Base-by-base conservation (phyloP, 2,797 vertebrate genomes). In the Columba guinea region DNA sequence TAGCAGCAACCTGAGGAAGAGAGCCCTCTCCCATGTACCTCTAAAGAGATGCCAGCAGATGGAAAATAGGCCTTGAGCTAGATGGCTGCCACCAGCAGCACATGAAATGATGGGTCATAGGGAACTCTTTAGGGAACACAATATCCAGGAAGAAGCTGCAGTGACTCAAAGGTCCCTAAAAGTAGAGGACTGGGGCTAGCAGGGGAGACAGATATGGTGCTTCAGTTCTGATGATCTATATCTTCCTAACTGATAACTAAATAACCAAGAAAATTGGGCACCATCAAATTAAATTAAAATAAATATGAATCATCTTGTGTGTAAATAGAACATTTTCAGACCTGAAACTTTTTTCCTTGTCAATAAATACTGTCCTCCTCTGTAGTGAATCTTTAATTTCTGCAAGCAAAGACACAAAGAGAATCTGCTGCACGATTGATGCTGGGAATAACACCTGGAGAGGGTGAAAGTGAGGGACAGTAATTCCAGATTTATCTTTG, bases 71-170 rank as follows among this genome's bases (percentile, higher is more conserved):
- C 30, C n/a, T 41, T 73, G 28, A 46, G 20, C 48, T 8, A 27
- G 12, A 13, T 9, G 32, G n/a, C 4, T 76, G 23, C 59, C 24
- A 34, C 58, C 18, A 74, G 39, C 22, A 51, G 20, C 62, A 19
- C 5, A 11, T 21, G 27, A 70, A 62, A 10, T 4, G 5, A 24
- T 21, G n/a, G 41, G 11, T 16, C 0, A 0, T 8, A 37, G 19
- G 34, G 26, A 13, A 49, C 9, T 18, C 4, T 55, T 24, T 19
- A 44, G 21, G 22, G 16, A 68, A 30, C 3, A 52, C 74, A 48
- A 76, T 24, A 3, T 49, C 13, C 30, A 39, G 12, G 14, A 71
- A 60, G 26, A 59, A 76, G 12, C 5, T 35, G 7, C 7, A 49
- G 35, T 53, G n/a, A 64, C 24, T 27, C 17, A 64, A 75, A 79